Conservation (phyloP, 2,888 invertebrate genomes). For the Lasioglossum oenotherae region DNA sequence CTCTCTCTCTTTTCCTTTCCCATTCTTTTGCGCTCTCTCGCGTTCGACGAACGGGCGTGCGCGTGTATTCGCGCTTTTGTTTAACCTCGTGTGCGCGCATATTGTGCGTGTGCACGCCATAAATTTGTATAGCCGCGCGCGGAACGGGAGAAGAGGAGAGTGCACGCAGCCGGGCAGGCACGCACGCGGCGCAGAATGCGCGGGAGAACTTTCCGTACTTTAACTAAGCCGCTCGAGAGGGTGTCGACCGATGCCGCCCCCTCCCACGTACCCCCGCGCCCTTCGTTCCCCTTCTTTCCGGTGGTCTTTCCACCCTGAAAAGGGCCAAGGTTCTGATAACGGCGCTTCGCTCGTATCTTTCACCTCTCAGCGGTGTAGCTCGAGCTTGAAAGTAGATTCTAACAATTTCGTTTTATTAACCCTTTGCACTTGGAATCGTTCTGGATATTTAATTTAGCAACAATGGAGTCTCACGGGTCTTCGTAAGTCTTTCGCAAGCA, state of each 20-base stretch:
- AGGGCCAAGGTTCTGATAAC: background rate
- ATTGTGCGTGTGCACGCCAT: constrained; percentile 77
- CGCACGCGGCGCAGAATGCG: constrained; percentile 70
- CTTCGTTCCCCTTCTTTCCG: constrained; percentile 4
- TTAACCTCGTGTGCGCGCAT: constrained; percentile 72
- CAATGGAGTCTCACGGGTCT: constrained; percentile 5
- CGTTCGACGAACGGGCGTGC: background rate
- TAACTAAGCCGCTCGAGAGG: constrained; percentile 69
- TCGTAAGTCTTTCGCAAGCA: constrained; percentile 23
- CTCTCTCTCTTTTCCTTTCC: background rate
- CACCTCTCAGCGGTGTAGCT: background rate
- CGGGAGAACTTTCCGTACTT: constrained; percentile 77
- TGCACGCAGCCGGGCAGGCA: constrained; percentile 51
- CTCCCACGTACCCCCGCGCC: background rate
- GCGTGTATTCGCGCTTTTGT: constrained; percentile 66
- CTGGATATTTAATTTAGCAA: background rate
- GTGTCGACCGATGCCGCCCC: constrained; percentile 33
- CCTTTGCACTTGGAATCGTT: background rate
- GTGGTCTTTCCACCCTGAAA: background rate
- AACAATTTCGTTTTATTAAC: too few species aligned
- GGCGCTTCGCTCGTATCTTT: background rate
- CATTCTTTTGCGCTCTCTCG: background rate
- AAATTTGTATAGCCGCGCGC: constrained; percentile 73
- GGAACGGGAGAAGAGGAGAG: background rate
- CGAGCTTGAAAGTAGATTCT: background rate